These are phyloP conservation scores for Peromyscus polionotus DNA, from an alignment of 2,113 vertebrate genomes.

Conservation along the genomic window DNA sequence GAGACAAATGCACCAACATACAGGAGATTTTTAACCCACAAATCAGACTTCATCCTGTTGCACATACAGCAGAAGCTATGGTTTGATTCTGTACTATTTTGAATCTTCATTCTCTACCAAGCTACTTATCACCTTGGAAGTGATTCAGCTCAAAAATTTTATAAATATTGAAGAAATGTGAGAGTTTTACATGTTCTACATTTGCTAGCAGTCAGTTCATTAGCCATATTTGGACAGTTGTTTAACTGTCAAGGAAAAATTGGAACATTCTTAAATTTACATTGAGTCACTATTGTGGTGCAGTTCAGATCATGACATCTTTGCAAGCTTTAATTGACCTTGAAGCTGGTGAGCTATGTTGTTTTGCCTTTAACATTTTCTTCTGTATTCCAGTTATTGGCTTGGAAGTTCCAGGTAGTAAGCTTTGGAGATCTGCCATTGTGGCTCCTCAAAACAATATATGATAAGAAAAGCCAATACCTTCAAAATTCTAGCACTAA, in stretches of 20 bases:
- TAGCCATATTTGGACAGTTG: background rate
- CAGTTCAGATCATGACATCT: background rate
- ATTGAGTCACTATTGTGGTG: background rate
- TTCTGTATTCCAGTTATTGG: background rate
- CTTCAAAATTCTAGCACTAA: background rate
- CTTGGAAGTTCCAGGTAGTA: background rate
- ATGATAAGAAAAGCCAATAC: background rate
- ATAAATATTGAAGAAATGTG: background rate
- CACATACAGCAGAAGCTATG: background rate
- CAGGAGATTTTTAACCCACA: background rate
- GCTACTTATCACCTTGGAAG: background rate
- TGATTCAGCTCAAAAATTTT: background rate
- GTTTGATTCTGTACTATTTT: background rate
- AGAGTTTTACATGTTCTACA: background rate
- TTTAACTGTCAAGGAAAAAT: background rate
- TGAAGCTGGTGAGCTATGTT: background rate
- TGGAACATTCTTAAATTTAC: background rate
- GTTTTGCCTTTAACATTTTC: background rate
- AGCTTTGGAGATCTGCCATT: background rate
- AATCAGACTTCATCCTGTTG: background rate
- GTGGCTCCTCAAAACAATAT: background rate
- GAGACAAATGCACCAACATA: background rate
- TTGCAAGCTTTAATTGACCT: background rate
- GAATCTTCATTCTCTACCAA: background rate
- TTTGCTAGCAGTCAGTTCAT: background rate